A percentile compares a stretch with the other conserved stretches of the same genome.
These are phyloP conservation scores for Phainopepla nitens DNA, from an alignment of 2,113 vertebrate genomes.

Conservation along the genomic window DNA sequence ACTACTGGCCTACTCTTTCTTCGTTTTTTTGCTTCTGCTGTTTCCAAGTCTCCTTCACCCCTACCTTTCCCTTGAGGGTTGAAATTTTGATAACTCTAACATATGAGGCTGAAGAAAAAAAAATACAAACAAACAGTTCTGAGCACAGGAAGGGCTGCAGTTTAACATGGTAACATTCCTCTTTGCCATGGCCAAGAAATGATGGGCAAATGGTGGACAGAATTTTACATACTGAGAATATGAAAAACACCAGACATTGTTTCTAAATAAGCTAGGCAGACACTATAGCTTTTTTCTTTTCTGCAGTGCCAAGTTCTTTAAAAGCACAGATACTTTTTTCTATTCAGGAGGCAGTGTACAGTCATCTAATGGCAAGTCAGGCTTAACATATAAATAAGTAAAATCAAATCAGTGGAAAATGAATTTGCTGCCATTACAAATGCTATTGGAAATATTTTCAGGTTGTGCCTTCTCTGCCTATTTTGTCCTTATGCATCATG, in stretches of 20 bases:
- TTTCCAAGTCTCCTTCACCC: background rate
- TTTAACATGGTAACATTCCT: background rate
- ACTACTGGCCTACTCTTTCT: background rate
- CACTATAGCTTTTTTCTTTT: background rate
- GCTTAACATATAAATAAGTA: background rate
- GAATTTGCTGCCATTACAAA: background rate
- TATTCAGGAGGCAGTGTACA: background rate
- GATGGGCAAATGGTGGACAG: background rate
- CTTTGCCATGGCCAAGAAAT: background rate
- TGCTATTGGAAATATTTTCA: background rate
- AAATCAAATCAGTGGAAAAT: background rate
- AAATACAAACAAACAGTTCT: background rate
- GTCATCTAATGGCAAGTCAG: background rate
- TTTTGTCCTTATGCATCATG: background rate
- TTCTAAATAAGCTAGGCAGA: background rate
- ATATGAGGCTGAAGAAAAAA: background rate
- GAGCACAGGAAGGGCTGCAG: background rate
- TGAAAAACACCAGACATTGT: background rate
- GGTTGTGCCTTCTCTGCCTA: background rate
- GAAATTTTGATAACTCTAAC: slow-evolving; percentile 12
- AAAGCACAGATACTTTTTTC: background rate
- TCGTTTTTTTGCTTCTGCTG: background rate
- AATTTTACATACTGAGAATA: background rate
- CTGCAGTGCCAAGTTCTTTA: background rate
- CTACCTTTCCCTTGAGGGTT: background rate